Percentiles rank a stretch among this genome's conserved stretches.
Evolutionary conservation across 2,113 vertebrate species (phyloP).

Genomic region (Dromaius novaehollandiae): DNA sequence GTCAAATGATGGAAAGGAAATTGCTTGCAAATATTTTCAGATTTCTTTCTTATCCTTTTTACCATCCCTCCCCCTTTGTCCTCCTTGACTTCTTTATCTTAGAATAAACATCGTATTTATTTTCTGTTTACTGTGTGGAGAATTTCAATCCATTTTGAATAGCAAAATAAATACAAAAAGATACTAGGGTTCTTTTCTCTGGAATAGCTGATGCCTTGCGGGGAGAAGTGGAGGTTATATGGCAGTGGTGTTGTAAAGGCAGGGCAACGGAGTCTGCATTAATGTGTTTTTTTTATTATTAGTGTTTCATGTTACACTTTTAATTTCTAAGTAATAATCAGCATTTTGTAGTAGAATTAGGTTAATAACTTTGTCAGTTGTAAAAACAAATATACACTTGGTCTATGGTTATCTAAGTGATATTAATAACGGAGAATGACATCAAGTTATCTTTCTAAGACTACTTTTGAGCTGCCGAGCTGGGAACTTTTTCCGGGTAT

Average conservation of each 20-base stretch:
- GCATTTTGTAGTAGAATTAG: neutral
- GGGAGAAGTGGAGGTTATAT: neutral
- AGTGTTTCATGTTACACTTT: neutral
- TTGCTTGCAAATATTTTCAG: conserved; percentile 17
- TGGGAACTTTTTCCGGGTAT: neutral
- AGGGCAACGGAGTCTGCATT: neutral
- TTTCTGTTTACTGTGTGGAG: neutral
- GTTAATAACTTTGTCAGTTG: neutral
- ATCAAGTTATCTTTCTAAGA: neutral
- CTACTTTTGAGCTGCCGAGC: neutral
- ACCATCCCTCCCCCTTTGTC: conserved; percentile 28
- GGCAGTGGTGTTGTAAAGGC: neutral
- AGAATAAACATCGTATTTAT: neutral
- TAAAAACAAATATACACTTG: neutral
- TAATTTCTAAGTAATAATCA: neutral
- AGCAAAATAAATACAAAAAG: conserved; percentile 3
- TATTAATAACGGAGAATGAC: neutral
- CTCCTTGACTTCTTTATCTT: conserved; percentile 19
- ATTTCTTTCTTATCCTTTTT: conserved; percentile 24
- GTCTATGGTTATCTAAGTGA: neutral
- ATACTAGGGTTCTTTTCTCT: neutral
- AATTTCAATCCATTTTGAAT: conserved; percentile 26
- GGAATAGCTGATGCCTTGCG: conserved; percentile 6
- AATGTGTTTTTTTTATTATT: conserved; percentile 5
- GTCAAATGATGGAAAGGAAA: conserved; percentile 2